phyloP scores from a whole-genome alignment of 2,888 invertebrate genomes.

The Agrochola macilenta region DNA sequence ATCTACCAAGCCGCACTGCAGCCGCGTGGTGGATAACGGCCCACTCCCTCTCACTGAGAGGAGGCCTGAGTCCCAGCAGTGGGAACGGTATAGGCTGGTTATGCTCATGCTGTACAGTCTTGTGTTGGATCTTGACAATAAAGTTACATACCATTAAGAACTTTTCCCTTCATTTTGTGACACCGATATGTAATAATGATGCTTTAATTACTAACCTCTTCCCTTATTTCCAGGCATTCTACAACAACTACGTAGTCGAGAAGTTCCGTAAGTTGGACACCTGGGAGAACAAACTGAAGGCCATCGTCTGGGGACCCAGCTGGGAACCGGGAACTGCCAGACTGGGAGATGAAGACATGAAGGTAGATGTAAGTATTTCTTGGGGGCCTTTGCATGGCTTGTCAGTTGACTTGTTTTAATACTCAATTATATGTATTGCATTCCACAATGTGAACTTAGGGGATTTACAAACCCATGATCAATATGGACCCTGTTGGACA shows the following conservation, averaged over 20 bases:
- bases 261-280: constrained; percentile 91
- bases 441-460: no score
- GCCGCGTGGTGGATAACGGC: no score
- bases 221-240: constrained; percentile 92
- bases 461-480: no score
- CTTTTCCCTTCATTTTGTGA: no score
- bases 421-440: neutral
- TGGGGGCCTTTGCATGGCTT: neutral
- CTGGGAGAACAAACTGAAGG: constrained; percentile 92
- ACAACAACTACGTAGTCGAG: constrained; percentile 92
- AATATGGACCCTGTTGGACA: no score
- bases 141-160: no score
- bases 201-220: neutral
- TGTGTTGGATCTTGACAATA: no score
- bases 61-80: no score
- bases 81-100: no score
- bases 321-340: constrained; percentile 95
- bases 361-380: constrained; percentile 92
- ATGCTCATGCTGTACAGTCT: no score
- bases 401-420: neutral
- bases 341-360: constrained; percentile 94
- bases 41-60: no score
- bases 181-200: neutral
- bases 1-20: no score
- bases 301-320: constrained; percentile 96